A percentile compares a stretch with the other conserved stretches of the same genome.
phyloP scores from a whole-genome alignment of 2,113 vertebrate genomes.

The Clupea harengus region DNA sequence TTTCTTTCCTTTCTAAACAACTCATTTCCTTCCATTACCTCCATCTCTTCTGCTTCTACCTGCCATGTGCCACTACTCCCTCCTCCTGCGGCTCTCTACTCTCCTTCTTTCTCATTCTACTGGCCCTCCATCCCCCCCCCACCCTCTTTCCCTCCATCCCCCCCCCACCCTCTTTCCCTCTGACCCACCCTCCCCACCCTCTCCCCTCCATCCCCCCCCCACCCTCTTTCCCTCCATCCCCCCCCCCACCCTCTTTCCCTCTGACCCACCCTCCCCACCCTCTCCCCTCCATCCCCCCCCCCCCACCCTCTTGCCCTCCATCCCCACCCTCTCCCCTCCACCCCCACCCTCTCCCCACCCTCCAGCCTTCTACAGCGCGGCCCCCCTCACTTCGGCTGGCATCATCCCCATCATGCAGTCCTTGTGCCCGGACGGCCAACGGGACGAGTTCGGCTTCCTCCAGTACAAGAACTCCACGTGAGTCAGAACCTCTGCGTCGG shows the following conservation, averaged over 20 bases:
- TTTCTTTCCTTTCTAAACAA: conserved; percentile 19
- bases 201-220: too few species aligned
- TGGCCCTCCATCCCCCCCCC: too few species aligned
- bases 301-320: conserved; percentile 18
- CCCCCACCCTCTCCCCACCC: neutral
- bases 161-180: too few species aligned
- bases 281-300: neutral
- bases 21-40: conserved; percentile 21
- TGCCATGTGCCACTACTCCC: neutral
- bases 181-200: too few species aligned
- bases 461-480: conserved; percentile 97
- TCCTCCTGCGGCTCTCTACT: conserved; percentile 15
- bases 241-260: too few species aligned
- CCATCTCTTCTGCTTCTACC: neutral
- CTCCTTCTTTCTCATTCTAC: conserved; percentile 5
- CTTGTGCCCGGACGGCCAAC: conserved; percentile 88
- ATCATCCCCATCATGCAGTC: conserved; percentile 97
- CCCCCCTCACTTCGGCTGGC: conserved; percentile 88
- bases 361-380: conserved; percentile 92
- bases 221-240: too few species aligned
- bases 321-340: too few species aligned
- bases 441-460: conserved; percentile 93
- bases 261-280: too few species aligned
- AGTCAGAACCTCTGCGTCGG: conserved; percentile 58
- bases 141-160: too few species aligned